Evolutionary conservation across 2,797 vertebrate genomes (phyloP), one percentile per base, ranked within the genome.

Genomic region (Muraenolepis orangiensis): DNA sequence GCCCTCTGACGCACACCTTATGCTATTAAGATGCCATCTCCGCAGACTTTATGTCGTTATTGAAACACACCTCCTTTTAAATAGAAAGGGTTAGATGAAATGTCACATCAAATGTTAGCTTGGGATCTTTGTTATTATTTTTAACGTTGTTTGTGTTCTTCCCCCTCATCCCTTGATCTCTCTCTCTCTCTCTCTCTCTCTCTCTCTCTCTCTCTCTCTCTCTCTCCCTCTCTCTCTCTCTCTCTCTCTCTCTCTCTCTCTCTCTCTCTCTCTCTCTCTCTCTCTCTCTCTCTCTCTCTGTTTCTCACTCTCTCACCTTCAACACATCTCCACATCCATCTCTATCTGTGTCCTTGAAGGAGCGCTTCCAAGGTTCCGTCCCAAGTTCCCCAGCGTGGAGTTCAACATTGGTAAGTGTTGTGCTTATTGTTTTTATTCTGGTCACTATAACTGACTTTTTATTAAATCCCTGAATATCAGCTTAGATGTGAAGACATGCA

Each of bases 321-420:
- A 80, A n/a, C 46, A 51, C 20, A 6, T 68, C 38, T 69, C 64
- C 4, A 34, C 61, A 18, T 38, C 32, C 66, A 61, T 72, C 6
- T 57, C 51, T 72, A 26, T 70, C 32, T 89, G 46, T 81, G 36
- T 82, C 71, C 82, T 66, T 75, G 80, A 91, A 90, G 89, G 84
- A 80, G 85, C 66, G 72, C 87, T 31, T n/a, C n/a, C n/a, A n/a
- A n/a, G n/a, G 80, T 70, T 84, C 70, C 84, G 80, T 51, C 85
- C 87, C 40, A 91, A 80, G 80, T 78, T 88, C 81, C 87, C 82
- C 32, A 84, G 71, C 72, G 80, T 93, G 85, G 91, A 93, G 77
- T 88, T 93, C 82, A 90, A 89, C 79, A 82, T 93, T 0, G 91
- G 91, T 93, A 88, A 92, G 91, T 91, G 42, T 16, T 29, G 13